Evolutionary conservation across 2,888 invertebrate genomes (phyloP).

Genomic region (Ceratothoa steindachneri): DNA sequence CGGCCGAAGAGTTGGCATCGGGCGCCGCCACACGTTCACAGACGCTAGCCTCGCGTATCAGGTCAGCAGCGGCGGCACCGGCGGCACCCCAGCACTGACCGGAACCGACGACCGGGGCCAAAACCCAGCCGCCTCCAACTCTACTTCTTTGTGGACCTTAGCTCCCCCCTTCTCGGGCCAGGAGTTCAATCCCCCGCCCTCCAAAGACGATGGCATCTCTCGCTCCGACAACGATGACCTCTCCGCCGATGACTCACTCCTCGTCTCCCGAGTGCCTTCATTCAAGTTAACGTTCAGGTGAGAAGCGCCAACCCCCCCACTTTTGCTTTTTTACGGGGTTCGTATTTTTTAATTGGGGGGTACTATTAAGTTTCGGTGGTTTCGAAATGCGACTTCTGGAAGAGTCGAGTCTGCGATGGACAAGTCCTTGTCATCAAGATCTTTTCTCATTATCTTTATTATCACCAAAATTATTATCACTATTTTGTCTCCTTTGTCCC

Average conservation of each 20-base stretch:
- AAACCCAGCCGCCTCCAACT: neutral
- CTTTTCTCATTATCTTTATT: too few relatives aligned
- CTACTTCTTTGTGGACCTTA: slow-evolving; percentile 20
- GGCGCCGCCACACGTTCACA: slow-evolving; percentile 32
- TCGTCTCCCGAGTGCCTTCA: neutral
- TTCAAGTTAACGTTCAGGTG: slow-evolving; percentile 28
- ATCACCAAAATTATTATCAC: too few relatives aligned
- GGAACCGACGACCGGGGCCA: neutral
- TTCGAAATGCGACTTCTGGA: too few relatives aligned
- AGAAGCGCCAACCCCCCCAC: slow-evolving; percentile 6
- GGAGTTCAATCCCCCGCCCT: neutral
- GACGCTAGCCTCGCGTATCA: too few relatives aligned
- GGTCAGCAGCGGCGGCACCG: neutral
- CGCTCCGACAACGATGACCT: neutral
- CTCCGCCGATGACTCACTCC: neutral
- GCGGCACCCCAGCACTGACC: too few relatives aligned
- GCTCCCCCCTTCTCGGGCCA: slow-evolving; percentile 3
- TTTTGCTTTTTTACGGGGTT: too few relatives aligned
- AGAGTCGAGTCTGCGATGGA: too few relatives aligned
- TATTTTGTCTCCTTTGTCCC: too few relatives aligned
- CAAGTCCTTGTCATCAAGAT: too few relatives aligned
- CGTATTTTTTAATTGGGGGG: too few relatives aligned
- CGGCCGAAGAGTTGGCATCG: neutral
- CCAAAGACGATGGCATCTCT: neutral
- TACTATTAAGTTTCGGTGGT: too few relatives aligned